Conservation (phyloP, 2,888 invertebrate species). For the Litoditis marina region DNA sequence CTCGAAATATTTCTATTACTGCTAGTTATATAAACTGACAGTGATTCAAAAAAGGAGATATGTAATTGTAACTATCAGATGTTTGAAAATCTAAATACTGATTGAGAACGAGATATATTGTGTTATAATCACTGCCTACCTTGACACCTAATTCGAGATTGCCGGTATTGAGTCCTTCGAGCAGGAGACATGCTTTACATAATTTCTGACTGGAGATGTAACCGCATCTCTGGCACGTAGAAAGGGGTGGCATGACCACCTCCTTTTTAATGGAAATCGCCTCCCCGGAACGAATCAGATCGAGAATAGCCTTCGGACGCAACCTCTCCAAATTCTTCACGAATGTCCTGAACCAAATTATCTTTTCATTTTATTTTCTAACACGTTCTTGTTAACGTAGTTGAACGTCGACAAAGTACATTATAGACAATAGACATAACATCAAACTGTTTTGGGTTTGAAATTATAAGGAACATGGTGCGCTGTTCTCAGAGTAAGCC, state of each 20-base stretch:
- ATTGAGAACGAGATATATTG: no score
- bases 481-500: no score
- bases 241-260: slow-evolving; percentile 73
- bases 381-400: no score
- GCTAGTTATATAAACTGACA: no score
- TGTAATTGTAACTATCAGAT: no score
- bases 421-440: not conserved
- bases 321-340: slow-evolving; percentile 93
- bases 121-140: no score
- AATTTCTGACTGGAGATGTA: slow-evolving; percentile 82
- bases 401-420: no score
- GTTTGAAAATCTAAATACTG: no score
- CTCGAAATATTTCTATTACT: no score
- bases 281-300: slow-evolving; percentile 67
- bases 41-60: no score
- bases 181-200: slow-evolving; percentile 91
- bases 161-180: slow-evolving; percentile 81
- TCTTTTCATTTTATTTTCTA: no score
- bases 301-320: slow-evolving; percentile 71
- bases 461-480: no score
- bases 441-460: slow-evolving; percentile 1
- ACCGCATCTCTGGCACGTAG: slow-evolving; percentile 71
- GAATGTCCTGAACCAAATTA: slow-evolving; percentile 30
- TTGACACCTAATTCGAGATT: slow-evolving; percentile 17
- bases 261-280: slow-evolving; percentile 78